Percentiles rank a stretch among this genome's conserved stretches.
Conservation (phyloP, 1,140 invertebrate species). For the Ips nitidus region DNA sequence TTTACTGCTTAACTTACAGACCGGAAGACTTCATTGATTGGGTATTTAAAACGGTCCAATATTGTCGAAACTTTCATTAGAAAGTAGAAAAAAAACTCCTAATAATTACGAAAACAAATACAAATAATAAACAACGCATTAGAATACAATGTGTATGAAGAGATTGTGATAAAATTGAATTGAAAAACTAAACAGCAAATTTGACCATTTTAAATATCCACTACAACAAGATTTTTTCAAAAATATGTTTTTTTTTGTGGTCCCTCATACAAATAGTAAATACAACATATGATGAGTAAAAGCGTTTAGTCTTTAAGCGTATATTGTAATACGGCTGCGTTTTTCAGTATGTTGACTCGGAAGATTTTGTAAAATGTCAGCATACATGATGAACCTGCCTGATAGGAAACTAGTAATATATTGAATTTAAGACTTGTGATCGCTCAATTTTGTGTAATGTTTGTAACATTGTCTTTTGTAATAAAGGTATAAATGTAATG, state of each 20-base stretch:
- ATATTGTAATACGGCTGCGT: not conserved
- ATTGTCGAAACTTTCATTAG: too few species aligned
- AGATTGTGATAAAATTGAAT: too few species aligned
- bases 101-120: too few species aligned
- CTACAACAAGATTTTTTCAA: too few species aligned
- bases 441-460: constrained; percentile 36
- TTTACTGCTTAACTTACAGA: too few species aligned
- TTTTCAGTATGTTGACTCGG: not conserved
- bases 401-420: not conserved
- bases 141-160: too few species aligned
- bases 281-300: not conserved
- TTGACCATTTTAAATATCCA: too few species aligned
- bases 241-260: not conserved
- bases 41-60: too few species aligned
- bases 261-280: not conserved
- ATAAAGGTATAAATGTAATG: not conserved
- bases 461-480: constrained; percentile 29
- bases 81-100: too few species aligned
- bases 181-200: too few species aligned
- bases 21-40: too few species aligned
- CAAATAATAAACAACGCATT: too few species aligned
- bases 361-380: constrained; percentile 1
- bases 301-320: not conserved
- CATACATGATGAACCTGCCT: not conserved
- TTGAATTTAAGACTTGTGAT: constrained; percentile 22